phyloP scores from a whole-genome alignment of 2,113 vertebrate genomes.

The Cyanistes caeruleus region DNA sequence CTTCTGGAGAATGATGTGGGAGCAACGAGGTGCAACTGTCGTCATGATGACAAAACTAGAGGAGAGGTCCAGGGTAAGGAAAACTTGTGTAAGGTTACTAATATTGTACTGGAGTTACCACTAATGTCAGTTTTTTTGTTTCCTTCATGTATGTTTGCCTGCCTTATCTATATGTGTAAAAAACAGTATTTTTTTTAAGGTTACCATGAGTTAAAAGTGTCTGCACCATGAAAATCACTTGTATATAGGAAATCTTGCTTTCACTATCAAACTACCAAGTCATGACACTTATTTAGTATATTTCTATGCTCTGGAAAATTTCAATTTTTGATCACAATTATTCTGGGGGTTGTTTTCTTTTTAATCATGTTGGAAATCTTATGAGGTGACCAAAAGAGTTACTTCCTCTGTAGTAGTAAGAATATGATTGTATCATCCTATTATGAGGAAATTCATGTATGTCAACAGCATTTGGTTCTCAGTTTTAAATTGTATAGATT shows the following conservation, averaged over 20 bases:
- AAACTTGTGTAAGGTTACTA: neutral
- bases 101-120: neutral
- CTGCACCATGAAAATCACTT: neutral
- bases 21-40: conserved; percentile 93
- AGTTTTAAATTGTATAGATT: neutral
- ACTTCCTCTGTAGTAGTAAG: neutral
- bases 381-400: neutral
- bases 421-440: neutral
- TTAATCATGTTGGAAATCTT: neutral
- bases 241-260: neutral
- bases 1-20: conserved; percentile 99
- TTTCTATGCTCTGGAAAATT: neutral
- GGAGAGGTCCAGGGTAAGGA: conserved; percentile 93
- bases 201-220: neutral
- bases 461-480: neutral
- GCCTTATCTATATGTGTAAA: neutral
- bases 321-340: neutral
- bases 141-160: neutral
- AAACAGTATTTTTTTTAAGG: neutral
- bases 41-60: conserved; percentile 99
- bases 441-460: neutral
- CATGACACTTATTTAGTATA: accelerated
- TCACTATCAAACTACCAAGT: neutral
- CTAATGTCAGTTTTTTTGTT: neutral
- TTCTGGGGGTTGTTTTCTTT: neutral